Evolutionary conservation across 2,888 invertebrate species (phyloP).

Genomic region (Cantharis flavilabris): DNA sequence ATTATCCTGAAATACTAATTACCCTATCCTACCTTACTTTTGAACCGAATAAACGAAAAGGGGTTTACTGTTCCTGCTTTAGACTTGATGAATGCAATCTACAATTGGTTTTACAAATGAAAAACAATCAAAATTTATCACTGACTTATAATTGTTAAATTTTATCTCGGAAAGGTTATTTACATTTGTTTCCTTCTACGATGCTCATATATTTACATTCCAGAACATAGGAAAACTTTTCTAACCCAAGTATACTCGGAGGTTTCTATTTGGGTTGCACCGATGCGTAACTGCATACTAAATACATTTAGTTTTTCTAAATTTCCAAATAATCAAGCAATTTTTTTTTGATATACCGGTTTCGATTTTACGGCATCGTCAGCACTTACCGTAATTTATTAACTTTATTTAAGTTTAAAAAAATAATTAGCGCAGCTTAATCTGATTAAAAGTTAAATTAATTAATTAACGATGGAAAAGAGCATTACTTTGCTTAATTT

Average conservation of each 20-base stretch:
- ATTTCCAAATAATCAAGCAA: no score
- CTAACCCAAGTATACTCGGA: no score
- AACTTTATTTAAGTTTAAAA: no score
- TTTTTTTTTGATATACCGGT: no score
- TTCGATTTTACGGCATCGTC: no score
- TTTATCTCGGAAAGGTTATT: background rate
- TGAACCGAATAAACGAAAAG: conserved; percentile 20
- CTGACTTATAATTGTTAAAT: background rate
- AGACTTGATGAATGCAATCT: conserved; percentile 23
- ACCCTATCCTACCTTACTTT: conserved; percentile 36
- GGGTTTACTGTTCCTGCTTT: conserved; percentile 5
- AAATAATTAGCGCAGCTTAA: background rate
- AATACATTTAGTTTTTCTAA: no score
- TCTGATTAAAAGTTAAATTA: background rate
- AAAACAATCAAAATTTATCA: conserved; percentile 1
- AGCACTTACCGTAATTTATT: no score
- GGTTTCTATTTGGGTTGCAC: background rate
- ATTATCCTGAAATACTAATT: conserved; percentile 50
- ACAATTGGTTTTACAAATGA: conserved; percentile 21
- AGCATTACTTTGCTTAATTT: background rate
- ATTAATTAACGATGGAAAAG: background rate
- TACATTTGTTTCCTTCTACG: background rate
- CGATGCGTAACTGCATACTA: no score
- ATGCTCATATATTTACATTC: background rate
- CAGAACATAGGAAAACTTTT: no score